Base-by-base conservation (phyloP, 2,797 vertebrate species). In the Rhinoraja longicauda region DNA sequence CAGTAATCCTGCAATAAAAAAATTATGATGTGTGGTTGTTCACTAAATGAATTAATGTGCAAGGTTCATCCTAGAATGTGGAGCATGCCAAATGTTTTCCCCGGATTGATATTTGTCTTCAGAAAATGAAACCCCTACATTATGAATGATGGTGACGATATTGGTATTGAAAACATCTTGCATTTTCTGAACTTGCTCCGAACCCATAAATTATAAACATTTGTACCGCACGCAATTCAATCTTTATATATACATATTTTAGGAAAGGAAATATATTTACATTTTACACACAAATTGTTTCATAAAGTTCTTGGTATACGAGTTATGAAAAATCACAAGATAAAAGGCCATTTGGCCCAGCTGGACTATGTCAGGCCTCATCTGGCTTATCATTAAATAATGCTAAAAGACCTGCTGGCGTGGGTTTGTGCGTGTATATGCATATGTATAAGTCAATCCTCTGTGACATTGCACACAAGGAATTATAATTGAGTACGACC, bases 1-100 rank as follows among this genome's bases (percentile, higher is more conserved):
- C 79, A 82, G 79, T 82, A 82, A 82, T 53, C 79, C 79, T 53
- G 79, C 79, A 82, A 21, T 82, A 45, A 82, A 82, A 2, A 45
- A 57, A 24, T 24, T 21, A 53, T 57, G 36, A 82, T 81, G 19
- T 24, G 10, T 82, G 53, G 45, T 82, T 45, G 26, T 81, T 81
- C 21, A 45, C 39, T 81, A 19, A 81, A 45, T 45, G 78, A 21
- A 81, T 45, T 39, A 81, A 45, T 21, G 45, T 26, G 45, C 26
- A 45, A 82, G 19, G 79, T 53, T 57, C 79, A 82, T 57, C 8
- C 21, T 21, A 82, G 79, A 82, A 53, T 82, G 79, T 82, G 45
- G 45, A 53, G 21, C 79, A 82, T 8, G 21, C 45, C 45, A 26
- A 53, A 21, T 26, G 39, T 53, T 10, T 82, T 45, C 45, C 53